Percentiles rank a stretch among this genome's conserved stretches.
Evolutionary conservation across 2,888 invertebrate species (phyloP).

Genomic region (Caenorhabditis sinica): DNA sequence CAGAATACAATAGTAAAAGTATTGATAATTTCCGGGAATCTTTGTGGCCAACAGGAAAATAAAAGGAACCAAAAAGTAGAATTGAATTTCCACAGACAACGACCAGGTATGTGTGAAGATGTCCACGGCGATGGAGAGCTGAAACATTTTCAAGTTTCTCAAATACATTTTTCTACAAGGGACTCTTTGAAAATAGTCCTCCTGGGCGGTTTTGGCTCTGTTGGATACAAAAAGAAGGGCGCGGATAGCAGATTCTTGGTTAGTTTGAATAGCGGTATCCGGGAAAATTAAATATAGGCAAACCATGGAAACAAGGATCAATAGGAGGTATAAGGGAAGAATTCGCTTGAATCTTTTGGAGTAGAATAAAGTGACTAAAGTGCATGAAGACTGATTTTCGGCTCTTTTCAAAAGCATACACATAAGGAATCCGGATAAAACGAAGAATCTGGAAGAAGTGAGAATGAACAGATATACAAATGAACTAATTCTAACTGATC

Average conservation of each 20-base stretch:
- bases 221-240: no score
- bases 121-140: conserved; percentile 37
- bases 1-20: conserved; percentile 10
- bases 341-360: conserved; percentile 49
- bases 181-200: no score
- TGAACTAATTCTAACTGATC: conserved; percentile 21
- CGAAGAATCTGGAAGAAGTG: conserved; percentile 37
- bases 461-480: no score
- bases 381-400: background rate
- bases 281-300: no score
- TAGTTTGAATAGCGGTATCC: no score
- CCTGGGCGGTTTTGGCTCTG: background rate
- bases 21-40: conserved; percentile 26
- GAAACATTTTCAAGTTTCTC: background rate
- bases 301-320: no score
- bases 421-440: conserved; percentile 42
- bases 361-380: conserved; percentile 45
- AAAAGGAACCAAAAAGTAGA: conserved; percentile 48
- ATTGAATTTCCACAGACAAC: conserved; percentile 46
- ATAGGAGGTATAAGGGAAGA: no score
- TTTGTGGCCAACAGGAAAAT: conserved; percentile 10
- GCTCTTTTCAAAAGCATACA: conserved; percentile 30
- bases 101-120: conserved; percentile 61
- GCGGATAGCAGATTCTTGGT: no score
- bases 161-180: no score